phyloP scores from a whole-genome alignment of 1,140 invertebrate genomes.

The Geopemphigus sp. region DNA sequence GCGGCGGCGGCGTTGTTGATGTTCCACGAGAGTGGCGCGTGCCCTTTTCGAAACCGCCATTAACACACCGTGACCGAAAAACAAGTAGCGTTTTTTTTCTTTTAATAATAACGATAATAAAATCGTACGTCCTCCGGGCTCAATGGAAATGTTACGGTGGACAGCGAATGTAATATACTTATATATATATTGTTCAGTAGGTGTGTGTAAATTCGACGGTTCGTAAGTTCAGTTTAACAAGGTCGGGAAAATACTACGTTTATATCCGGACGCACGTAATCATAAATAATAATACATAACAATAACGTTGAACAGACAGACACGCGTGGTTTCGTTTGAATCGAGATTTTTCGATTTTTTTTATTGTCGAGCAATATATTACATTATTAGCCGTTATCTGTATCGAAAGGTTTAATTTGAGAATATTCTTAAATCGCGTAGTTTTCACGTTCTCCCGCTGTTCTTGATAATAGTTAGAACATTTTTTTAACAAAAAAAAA shows the following conservation, averaged over 20 bases:
- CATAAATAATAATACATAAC: neutral
- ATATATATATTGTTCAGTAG: neutral
- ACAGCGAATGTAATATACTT: no score
- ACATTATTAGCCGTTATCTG: neutral
- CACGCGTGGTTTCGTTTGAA: neutral
- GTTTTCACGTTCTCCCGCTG: no score
- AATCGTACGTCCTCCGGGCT: neutral
- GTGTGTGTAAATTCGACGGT: neutral
- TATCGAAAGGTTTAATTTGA: no score
- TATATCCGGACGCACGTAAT: neutral
- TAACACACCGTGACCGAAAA: slow-evolving; percentile 37
- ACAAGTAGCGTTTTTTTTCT: slow-evolving; percentile 22
- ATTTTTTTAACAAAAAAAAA: no score
- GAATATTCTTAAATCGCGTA: no score
- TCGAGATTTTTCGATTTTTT: neutral
- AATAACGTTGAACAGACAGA: neutral
- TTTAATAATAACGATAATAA: slow-evolving; percentile 17
- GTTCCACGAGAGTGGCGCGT: slow-evolving; percentile 38
- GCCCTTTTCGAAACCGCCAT: slow-evolving; percentile 25
- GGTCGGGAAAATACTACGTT: slow-evolving; percentile 1
- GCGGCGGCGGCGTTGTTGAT: neutral
- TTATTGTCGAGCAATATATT: neutral
- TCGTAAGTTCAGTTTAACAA: neutral
- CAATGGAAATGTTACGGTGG: neutral
- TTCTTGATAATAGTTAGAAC: no score